Percentiles rank a stretch among this genome's conserved stretches.
Conservation (phyloP, 2,113 vertebrate genomes). For the Stercorarius parasiticus region DNA sequence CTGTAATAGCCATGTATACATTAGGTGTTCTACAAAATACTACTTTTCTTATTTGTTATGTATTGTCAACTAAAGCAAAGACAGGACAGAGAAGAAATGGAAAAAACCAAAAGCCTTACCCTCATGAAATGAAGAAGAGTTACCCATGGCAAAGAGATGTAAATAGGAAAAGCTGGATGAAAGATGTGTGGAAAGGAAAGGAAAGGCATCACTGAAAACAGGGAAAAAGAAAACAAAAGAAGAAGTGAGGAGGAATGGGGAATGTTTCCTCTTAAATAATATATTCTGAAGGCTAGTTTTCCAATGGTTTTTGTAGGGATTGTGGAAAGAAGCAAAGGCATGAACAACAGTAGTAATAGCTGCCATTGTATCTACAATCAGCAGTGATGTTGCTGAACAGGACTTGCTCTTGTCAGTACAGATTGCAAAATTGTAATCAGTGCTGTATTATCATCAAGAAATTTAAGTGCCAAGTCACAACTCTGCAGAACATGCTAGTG, state of each 20-base stretch:
- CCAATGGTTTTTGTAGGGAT: neutral
- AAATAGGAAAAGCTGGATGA: slow-evolving; percentile 70
- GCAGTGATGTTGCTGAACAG: neutral
- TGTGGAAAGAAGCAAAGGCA: neutral
- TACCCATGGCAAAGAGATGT: slow-evolving; percentile 70
- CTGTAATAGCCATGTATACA: neutral
- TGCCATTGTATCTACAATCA: neutral
- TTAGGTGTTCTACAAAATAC: neutral
- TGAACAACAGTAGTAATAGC: neutral
- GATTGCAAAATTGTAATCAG: neutral
- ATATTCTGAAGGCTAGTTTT: slow-evolving; percentile 4
- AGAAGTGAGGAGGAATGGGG: slow-evolving; percentile 52
- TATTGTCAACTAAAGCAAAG: slow-evolving; percentile 12
- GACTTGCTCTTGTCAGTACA: neutral
- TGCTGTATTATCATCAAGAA: neutral
- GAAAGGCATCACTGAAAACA: slow-evolving; percentile 70
- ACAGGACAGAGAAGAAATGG: slow-evolving; percentile 36
- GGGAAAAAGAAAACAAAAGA: slow-evolving; percentile 61
- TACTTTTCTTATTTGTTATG: neutral
- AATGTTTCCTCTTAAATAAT: slow-evolving; percentile 12
- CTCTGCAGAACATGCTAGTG: neutral
- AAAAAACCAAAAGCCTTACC: slow-evolving; percentile 51
- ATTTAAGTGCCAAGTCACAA: neutral
- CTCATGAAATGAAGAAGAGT: slow-evolving; percentile 72
- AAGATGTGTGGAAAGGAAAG: slow-evolving; percentile 70